Percentiles rank a stretch among this genome's conserved stretches.
Conservation (phyloP, 2,797 vertebrate species). For the Cryptoblepharus egeriae region DNA sequence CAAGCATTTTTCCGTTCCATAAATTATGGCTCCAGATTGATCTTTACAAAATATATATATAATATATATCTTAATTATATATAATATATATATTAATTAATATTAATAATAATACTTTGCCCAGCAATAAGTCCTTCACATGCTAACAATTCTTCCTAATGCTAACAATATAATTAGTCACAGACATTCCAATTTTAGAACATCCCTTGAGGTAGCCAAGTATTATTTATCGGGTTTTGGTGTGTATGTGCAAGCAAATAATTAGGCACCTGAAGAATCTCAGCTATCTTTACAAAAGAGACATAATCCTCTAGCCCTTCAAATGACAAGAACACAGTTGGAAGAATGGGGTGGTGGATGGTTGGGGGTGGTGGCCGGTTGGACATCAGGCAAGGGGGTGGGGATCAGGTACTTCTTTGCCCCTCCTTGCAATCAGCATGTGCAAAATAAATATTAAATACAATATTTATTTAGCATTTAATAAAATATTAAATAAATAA, state of each 20-base stretch:
- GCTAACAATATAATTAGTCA: background rate
- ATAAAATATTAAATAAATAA: too few relatives aligned
- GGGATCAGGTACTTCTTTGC: background rate
- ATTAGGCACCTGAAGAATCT: background rate
- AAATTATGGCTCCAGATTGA: conserved; percentile 6
- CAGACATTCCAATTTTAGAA: background rate
- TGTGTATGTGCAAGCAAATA: background rate
- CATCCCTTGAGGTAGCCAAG: conserved; percentile 38
- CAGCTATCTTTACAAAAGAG: background rate
- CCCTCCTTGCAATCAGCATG: background rate
- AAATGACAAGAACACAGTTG: background rate
- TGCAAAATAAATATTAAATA: too few relatives aligned
- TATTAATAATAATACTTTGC: conserved; percentile 30
- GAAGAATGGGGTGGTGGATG: background rate
- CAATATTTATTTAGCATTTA: too few relatives aligned
- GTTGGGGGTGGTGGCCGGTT: background rate
- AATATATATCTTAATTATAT: background rate
- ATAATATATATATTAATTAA: background rate
- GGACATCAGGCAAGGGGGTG: background rate
- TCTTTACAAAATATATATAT: conserved; percentile 38
- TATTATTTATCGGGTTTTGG: background rate
- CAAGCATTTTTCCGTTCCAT: background rate
- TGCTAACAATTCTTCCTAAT: background rate
- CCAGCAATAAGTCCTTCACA: conserved; percentile 15
- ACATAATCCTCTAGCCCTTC: background rate